Evolutionary conservation across 2,888 invertebrate genomes (phyloP).

Genomic region (Pyrgus malvae): DNA sequence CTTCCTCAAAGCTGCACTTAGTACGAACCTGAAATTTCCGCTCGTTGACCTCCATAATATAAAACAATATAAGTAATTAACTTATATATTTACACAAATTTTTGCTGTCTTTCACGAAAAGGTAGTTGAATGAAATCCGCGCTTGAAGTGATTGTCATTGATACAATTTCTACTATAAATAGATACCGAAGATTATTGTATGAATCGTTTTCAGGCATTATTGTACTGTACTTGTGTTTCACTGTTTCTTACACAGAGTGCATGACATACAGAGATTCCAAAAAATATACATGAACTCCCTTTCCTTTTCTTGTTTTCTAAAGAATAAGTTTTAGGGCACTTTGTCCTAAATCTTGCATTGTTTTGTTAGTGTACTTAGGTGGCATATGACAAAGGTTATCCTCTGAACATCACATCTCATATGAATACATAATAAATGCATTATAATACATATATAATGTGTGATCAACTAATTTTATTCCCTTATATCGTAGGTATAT

Average conservation of each 20-base stretch:
- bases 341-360: too few relatives aligned
- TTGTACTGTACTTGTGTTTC: neutral
- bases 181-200: neutral
- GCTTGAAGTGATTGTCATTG: neutral
- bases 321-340: too few relatives aligned
- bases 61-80: neutral
- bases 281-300: too few relatives aligned
- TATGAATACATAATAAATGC: too few relatives aligned
- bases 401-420: too few relatives aligned
- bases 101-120: neutral
- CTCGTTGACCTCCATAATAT: conserved; percentile 7
- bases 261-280: too few relatives aligned
- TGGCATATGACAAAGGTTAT: too few relatives aligned
- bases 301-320: too few relatives aligned
- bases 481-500: too few relatives aligned
- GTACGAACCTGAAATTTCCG: neutral
- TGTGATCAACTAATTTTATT: too few relatives aligned
- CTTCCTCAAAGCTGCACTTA: conserved; percentile 31
- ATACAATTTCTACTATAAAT: neutral
- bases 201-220: neutral
- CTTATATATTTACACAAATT: neutral
- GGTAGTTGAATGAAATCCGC: neutral
- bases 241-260: neutral
- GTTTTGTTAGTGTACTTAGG: too few relatives aligned
- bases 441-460: too few relatives aligned